Evolutionary conservation across 1,140 invertebrate species (phyloP), one percentile per base, ranked within the genome.

Genomic region (Bombus superbus): DNA sequence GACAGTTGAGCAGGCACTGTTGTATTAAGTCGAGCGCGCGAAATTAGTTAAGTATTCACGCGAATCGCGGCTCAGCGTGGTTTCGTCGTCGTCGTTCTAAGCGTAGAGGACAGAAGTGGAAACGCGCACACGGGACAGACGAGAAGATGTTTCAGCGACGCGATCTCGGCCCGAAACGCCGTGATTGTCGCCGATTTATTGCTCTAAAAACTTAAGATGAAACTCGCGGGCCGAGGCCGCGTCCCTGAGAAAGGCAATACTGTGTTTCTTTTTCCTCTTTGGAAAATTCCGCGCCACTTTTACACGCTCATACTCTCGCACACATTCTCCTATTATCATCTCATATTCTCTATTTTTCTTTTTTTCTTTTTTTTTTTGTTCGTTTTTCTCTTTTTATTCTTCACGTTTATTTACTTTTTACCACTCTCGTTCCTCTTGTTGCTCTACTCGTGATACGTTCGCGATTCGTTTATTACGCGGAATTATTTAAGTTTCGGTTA

Each of bases 171-270:
- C 86, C 89, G 89, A 89, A 88, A 92, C 90, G 40, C 90, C 83
- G 90, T 95, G 94, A 95, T 95, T 95, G 94, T 95, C 94, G 86
- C 93, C 86, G 89, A 94, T 93, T 94, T 94, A 95, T 94, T 95
- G 94, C 93, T 94, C 86, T 93, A 91, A 91, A 91, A 95, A 94
- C 90, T 88, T 92, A 93, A 94, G 92, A 92, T 83, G 90, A 94
- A 83, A 91, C 90, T 90, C 93, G 83, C 92, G 83, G 88, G 62
- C 90, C 92, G 87, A 92, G 93, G 89, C 88, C 92, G 88, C 89
- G 74, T 71, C 85, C 72, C 80, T 85, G 86, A 92, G 92, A 91
- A 95, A 95, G 94, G 94, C 94, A 94, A 95, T 94, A 92, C 94
- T 94, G 94, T 94, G 94, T 94, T 92, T 89, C 76, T 71, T 85